Base-by-base conservation (phyloP, 2,113 vertebrate genomes). In the Bos taurus region DNA sequence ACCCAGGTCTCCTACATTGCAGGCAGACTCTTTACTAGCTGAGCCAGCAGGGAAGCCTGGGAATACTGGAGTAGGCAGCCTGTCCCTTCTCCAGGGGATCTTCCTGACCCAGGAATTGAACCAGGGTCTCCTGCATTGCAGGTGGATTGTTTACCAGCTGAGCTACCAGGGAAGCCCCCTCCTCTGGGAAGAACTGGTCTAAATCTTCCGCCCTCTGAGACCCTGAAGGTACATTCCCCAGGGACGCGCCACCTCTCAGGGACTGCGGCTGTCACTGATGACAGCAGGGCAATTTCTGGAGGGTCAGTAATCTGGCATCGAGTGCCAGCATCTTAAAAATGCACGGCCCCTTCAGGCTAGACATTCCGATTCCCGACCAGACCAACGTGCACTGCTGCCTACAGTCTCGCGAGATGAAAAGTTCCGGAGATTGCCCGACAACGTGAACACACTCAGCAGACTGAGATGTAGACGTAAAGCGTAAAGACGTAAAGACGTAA, bases 321-420 rank as follows among this genome's bases (percentile, higher is more conserved):
- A 3, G 26, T 6, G 4, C 25, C 21, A 28, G 40, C 82, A 90
- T 50, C 56, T 74, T 62, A 43, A 86, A 92, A 78, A 56, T 5
- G 21, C 30, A 54, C 14, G 52, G 26, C 25, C 28, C 28, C 64
- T 50, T 40, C 9, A 33, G 9, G 30, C 43, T 36, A 14, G 62
- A 9, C 7, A 64, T 56, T 23, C 87, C 86, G 21, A 1, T 36
- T 87, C 91, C 30, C 17, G 48, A n/a, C 14, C 57, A 80, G 77
- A 57, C 15, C 48, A 28, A 3, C 1, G 0, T 4, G 43, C 15
- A 43, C 7, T 6, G 19, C 6, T 6, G 85, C 33, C 33, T 25
- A 15, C 2, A 6, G 71, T 46, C 57, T 36, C 21, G 43, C 13
- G 52, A 74, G 67, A 25, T 7, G 56, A 67, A 28, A n/a, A n/a